Conservation (phyloP, 2,797 vertebrate species). For the Sebastes kiyomatsui region DNA sequence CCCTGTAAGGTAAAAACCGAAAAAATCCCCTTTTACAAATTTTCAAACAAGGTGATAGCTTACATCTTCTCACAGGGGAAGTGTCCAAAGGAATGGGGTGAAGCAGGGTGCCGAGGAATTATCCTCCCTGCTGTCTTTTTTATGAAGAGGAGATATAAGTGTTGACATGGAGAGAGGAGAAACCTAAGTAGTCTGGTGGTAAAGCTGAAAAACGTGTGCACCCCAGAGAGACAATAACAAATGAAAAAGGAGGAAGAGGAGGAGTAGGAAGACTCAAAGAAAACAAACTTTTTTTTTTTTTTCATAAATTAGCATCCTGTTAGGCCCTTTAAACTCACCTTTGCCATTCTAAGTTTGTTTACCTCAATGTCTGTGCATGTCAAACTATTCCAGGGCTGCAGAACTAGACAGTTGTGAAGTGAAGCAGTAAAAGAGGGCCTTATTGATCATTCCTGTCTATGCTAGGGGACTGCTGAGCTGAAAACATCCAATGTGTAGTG, state of each 20-base stretch:
- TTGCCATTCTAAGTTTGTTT: slow-evolving; percentile 75
- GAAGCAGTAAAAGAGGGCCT: slow-evolving; percentile 78
- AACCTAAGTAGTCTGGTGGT: slow-evolving; percentile 1
- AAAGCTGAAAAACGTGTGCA: slow-evolving; percentile 1
- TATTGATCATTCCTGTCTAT: slow-evolving; percentile 81
- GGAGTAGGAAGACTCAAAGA: slow-evolving; percentile 5
- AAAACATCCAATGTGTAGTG: slow-evolving; percentile 78
- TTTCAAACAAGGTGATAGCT: slow-evolving; percentile 26
- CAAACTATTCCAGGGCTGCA: slow-evolving; percentile 60
- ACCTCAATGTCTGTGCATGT: slow-evolving; percentile 63
- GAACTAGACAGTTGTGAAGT: slow-evolving; percentile 76
- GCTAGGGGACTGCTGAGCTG: slow-evolving; percentile 75
- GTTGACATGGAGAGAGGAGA: slow-evolving; percentile 21
- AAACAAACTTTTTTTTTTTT: slow-evolving; percentile 8
- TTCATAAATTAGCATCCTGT: slow-evolving; percentile 33
- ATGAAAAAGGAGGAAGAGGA: slow-evolving; percentile 4
- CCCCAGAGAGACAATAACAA: slow-evolving; percentile 22
- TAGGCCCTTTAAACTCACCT: slow-evolving; percentile 62
- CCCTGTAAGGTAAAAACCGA: slow-evolving; percentile 17
- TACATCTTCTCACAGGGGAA: slow-evolving; percentile 50
- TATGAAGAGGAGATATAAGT: slow-evolving; percentile 27
- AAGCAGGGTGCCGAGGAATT: slow-evolving; percentile 30
- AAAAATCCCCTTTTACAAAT: slow-evolving; percentile 25
- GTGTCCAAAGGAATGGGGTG: slow-evolving; percentile 44
- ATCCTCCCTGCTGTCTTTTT: slow-evolving; percentile 27